Percentiles rank a stretch among this genome's conserved stretches.
Conservation (phyloP, 2,888 invertebrate genomes). For the Ashinkailepas kermadecensis region DNA sequence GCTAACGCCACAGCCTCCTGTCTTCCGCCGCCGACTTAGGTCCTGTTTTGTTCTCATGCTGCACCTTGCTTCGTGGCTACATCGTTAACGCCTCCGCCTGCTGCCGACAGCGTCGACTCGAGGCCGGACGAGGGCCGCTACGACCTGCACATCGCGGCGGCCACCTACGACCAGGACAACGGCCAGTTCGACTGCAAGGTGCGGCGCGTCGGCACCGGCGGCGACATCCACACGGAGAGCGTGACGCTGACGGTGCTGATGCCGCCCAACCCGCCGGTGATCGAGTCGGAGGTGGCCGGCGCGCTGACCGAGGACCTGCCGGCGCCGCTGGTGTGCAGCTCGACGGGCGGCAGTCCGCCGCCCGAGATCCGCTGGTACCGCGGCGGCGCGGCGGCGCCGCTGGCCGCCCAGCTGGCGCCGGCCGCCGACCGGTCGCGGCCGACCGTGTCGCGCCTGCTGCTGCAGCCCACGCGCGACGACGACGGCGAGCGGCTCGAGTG, state of each 20-base stretch:
- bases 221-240: constrained; percentile 72
- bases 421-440: constrained; percentile 66
- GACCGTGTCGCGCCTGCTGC: constrained; percentile 63
- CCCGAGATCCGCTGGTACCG: constrained; percentile 54
- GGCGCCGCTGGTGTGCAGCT: constrained; percentile 50
- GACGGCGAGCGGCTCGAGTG: constrained; percentile 76
- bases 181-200: constrained; percentile 74
- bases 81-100: too few species aligned
- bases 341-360: constrained; percentile 81
- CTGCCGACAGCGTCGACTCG: constrained; percentile 59
- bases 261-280: constrained; percentile 68
- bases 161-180: constrained; percentile 83
- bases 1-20: too few species aligned
- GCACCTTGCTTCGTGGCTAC: too few species aligned
- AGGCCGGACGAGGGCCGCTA: constrained; percentile 73
- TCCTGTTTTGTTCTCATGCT: too few species aligned
- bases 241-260: constrained; percentile 78
- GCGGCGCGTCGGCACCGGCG: constrained; percentile 71
- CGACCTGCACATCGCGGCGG: constrained; percentile 79
- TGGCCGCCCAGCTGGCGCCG: constrained; percentile 37
- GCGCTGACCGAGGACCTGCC: constrained; percentile 53
- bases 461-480: constrained; percentile 73
- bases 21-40: too few species aligned
- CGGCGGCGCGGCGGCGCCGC: constrained; percentile 26
- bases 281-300: constrained; percentile 65